Conservation (phyloP, 2,113 vertebrate species). For the Phrynocephalus versicolor region DNA sequence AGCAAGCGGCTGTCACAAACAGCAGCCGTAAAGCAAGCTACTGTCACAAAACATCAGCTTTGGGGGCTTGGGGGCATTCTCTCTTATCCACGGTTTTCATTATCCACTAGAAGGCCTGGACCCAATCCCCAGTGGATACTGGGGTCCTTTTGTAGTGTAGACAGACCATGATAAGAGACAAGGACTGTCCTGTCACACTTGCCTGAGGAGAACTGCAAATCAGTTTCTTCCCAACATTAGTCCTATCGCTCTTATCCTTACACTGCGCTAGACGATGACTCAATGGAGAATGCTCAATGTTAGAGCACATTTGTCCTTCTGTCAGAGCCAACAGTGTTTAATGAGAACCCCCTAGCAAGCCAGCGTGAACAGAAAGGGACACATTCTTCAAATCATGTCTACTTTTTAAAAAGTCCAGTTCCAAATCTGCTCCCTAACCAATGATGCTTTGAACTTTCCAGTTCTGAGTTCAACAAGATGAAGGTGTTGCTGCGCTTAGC, state of each 20-base stretch:
- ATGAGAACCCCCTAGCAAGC: background rate
- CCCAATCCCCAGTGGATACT: too few relatives aligned
- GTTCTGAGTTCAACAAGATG: conserved; percentile 76
- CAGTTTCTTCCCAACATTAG: background rate
- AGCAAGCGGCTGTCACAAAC: too few relatives aligned
- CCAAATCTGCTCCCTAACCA: background rate
- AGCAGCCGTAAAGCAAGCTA: too few relatives aligned
- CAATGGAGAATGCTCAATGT: background rate
- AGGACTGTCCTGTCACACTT: background rate
- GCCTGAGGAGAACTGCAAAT: too few relatives aligned
- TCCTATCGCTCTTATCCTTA: background rate
- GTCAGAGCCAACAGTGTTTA: background rate
- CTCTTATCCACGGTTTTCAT: too few relatives aligned
- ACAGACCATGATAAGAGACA: background rate
- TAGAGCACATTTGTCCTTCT: too few relatives aligned
- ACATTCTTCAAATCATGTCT: background rate
- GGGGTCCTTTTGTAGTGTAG: too few relatives aligned
- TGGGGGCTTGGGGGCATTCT: too few relatives aligned
- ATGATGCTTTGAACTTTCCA: background rate
- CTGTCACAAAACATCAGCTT: too few relatives aligned
- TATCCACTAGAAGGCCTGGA: too few relatives aligned
- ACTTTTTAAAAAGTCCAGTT: background rate
- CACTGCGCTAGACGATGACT: background rate
- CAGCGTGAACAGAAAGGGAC: background rate
- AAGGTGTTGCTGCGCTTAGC: conserved; percentile 66